These are phyloP conservation scores for Lophura nycthemera DNA, from an alignment of 2,113 vertebrate species.

Conservation along the genomic window DNA sequence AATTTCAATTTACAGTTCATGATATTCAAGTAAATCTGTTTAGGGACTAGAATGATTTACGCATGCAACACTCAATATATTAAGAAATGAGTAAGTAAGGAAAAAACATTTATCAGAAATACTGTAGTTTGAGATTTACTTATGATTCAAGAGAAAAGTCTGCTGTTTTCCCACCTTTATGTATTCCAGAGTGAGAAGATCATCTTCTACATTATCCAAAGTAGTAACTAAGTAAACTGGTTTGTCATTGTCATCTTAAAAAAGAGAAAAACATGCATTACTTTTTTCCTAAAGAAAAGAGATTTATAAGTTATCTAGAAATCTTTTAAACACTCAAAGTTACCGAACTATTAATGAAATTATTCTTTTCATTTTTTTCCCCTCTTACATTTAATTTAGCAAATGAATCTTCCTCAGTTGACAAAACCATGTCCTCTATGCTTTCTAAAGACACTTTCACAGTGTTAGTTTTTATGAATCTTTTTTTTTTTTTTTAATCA, in stretches of 20 bases:
- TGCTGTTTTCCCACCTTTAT: conserved; percentile 81
- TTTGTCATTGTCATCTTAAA: conserved; percentile 87
- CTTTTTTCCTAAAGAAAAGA: not conserved
- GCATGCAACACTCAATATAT: not conserved
- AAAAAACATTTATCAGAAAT: not conserved
- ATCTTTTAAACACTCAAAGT: not conserved
- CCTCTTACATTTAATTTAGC: not conserved
- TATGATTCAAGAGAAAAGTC: not conserved
- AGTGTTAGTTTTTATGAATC: not conserved
- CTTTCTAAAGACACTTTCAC: not conserved
- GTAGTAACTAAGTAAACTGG: conserved; percentile 93
- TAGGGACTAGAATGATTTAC: not conserved
- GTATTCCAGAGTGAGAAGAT: conserved; percentile 91
- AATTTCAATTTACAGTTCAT: not conserved
- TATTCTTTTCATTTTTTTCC: not conserved
- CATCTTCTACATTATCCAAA: conserved; percentile 90
- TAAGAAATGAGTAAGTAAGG: not conserved
- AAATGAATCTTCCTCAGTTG: not conserved
- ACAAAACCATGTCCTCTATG: not conserved
- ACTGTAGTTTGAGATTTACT: not conserved
- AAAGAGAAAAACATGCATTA: not conserved
- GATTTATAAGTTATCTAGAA: not conserved
- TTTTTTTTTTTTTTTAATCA: not conserved
- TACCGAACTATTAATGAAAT: not conserved
- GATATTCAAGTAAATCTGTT: not conserved